These are phyloP conservation scores for Cerceris ruficornis DNA, from an alignment of 2,888 invertebrate genomes.

Conservation along the genomic window DNA sequence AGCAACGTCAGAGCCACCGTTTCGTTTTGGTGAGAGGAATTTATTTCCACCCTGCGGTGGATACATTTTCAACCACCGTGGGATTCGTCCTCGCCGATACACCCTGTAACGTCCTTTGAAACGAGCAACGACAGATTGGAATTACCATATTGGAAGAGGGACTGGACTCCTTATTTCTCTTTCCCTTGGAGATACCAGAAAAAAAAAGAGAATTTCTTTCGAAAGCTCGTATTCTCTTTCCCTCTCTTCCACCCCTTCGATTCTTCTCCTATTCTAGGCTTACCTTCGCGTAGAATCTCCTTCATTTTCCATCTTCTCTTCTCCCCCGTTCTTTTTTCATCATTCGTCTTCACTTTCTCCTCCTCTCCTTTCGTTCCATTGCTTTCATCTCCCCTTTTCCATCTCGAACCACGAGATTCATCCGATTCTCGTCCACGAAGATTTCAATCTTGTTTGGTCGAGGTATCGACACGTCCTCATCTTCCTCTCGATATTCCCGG, in stretches of 20 bases:
- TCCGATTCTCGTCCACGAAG: conserved; percentile 72
- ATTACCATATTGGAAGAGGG: conserved; percentile 76
- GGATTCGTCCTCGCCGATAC: conserved; percentile 35
- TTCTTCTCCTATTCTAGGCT: conserved; percentile 14
- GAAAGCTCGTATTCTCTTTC: conserved; percentile 36
- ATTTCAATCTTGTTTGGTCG: conserved; percentile 77
- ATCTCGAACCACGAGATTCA: conserved; percentile 65
- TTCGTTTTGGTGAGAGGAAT: neutral
- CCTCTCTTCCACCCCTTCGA: conserved; percentile 33
- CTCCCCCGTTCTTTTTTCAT: conserved; percentile 3
- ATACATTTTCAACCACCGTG: conserved; percentile 6
- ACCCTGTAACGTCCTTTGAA: conserved; percentile 46
- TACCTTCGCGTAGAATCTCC: conserved; percentile 17
- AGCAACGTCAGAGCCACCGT: neutral
- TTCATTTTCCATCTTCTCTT: conserved; percentile 10
- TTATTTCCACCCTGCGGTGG: neutral
- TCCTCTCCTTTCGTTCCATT: conserved; percentile 4
- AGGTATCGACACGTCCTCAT: conserved; percentile 69
- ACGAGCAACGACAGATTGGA: conserved; percentile 74
- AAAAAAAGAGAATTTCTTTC: conserved; percentile 42
- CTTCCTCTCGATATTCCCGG: conserved; percentile 60
- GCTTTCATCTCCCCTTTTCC: conserved; percentile 69
- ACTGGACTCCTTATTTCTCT: conserved; percentile 73
- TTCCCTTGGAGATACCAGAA: conserved; percentile 50
- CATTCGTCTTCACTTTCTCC: neutral